Percentiles rank a stretch among this genome's conserved stretches.
phyloP scores from a whole-genome alignment of 2,888 invertebrate genomes.

The Osmoderma eremita region DNA sequence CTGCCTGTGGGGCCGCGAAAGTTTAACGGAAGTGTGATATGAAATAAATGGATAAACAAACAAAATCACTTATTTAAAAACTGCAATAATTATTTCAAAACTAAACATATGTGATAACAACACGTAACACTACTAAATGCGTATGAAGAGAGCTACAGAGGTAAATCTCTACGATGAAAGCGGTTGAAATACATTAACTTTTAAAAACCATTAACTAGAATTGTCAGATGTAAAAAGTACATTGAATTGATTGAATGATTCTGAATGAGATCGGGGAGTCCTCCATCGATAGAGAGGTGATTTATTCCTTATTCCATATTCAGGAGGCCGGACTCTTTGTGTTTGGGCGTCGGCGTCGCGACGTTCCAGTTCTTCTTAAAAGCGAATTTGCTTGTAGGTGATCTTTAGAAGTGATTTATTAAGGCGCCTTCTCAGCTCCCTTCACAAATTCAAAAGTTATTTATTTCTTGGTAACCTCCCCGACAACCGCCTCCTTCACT shows the following conservation, averaged over 20 bases:
- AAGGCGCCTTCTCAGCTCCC: slow-evolving; percentile 51
- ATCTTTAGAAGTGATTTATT: slow-evolving; percentile 58
- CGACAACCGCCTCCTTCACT: slow-evolving; percentile 41
- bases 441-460: slow-evolving; percentile 51
- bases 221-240: slow-evolving; percentile 46
- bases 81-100: too few species aligned
- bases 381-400: slow-evolving; percentile 57
- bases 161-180: background rate
- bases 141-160: background rate
- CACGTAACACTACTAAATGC: too few species aligned
- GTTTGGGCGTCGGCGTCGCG: slow-evolving; percentile 49
- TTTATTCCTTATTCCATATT: slow-evolving; percentile 55
- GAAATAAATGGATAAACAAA: too few species aligned
- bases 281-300: slow-evolving; percentile 51
- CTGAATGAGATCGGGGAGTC: slow-evolving; percentile 46
- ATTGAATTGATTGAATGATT: slow-evolving; percentile 53
- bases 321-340: slow-evolving; percentile 52
- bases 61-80: too few species aligned
- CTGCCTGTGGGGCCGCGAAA: too few species aligned
- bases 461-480: slow-evolving; percentile 47
- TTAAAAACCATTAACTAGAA: slow-evolving; percentile 41
- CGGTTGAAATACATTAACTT: slow-evolving; percentile 34
- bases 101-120: too few species aligned
- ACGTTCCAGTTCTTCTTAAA: slow-evolving; percentile 53
- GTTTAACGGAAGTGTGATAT: too few species aligned